phyloP scores from a whole-genome alignment of 2,113 vertebrate genomes.

The Addax nasomaculatus region DNA sequence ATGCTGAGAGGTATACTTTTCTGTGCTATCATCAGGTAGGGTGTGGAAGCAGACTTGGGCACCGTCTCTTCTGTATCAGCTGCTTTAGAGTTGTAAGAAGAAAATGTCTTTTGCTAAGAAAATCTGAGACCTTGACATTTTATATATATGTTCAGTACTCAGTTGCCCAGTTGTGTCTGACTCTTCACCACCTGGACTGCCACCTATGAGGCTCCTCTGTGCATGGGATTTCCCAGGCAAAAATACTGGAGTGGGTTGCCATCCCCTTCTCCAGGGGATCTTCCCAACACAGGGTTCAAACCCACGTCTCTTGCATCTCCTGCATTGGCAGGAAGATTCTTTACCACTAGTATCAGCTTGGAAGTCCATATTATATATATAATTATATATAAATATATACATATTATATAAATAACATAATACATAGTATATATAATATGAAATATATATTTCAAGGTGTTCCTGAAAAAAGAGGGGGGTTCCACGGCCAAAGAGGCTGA shows the following conservation, averaged over 20 bases:
- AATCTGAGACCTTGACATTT: neutral
- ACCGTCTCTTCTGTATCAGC: neutral
- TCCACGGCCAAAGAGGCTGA: neutral
- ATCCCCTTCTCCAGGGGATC: neutral
- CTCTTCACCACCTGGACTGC: neutral
- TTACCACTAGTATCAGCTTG: neutral
- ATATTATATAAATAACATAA: neutral
- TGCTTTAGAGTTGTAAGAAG: neutral
- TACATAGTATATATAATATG: neutral
- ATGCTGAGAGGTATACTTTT: neutral
- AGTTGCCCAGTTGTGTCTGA: neutral
- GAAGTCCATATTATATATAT: neutral
- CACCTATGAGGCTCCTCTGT: neutral
- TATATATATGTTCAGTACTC: neutral
- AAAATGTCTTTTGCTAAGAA: neutral
- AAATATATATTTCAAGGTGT: neutral
- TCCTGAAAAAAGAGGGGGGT: neutral
- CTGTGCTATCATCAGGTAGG: neutral
- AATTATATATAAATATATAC: neutral
- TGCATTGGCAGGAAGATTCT: neutral
- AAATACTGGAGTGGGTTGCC: neutral
- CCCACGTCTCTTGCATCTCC: neutral
- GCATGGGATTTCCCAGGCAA: neutral
- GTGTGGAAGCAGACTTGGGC: neutral
- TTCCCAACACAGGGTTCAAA: neutral